phyloP scores from a whole-genome alignment of 2,113 vertebrate species.

The Triplophysa siluroides region DNA sequence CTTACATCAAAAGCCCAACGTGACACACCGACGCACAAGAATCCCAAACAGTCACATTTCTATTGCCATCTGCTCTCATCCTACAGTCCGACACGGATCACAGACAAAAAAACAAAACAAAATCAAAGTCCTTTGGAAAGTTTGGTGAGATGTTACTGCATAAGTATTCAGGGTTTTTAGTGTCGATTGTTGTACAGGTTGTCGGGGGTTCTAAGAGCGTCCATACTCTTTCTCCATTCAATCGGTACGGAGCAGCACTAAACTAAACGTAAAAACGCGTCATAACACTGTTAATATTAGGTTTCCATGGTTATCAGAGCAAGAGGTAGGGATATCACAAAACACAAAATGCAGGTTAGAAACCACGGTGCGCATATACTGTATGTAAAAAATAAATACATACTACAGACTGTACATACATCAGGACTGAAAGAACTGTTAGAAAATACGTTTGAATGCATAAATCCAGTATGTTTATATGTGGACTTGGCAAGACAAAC shows the following conservation, averaged over 20 bases:
- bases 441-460: constrained; percentile 81
- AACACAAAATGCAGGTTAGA: constrained; percentile 43
- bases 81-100: constrained; percentile 3
- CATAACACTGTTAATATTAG: constrained; percentile 51
- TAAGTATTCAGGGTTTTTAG: constrained; percentile 15
- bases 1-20: constrained; percentile 20
- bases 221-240: constrained; percentile 13
- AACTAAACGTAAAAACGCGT: constrained; percentile 32
- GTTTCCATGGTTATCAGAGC: constrained; percentile 44
- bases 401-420: constrained; percentile 77
- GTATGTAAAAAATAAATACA: constrained; percentile 72
- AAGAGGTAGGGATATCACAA: constrained; percentile 57
- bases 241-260: constrained; percentile 47
- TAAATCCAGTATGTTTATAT: constrained; percentile 69
- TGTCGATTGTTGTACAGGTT: constrained; percentile 38
- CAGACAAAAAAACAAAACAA: constrained; percentile 1
- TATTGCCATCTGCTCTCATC: constrained; percentile 15
- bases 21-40: constrained; percentile 37
- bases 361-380: constrained; percentile 65
- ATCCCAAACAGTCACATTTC: constrained; percentile 64
- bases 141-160: constrained; percentile 44
- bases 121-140: constrained; percentile 34
- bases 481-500: constrained; percentile 63
- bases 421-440: constrained; percentile 73
- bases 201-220: background rate